A percentile compares a stretch with the other conserved stretches of the same genome.
Conservation (phyloP, 1,140 invertebrate species). For the Apis florea region DNA sequence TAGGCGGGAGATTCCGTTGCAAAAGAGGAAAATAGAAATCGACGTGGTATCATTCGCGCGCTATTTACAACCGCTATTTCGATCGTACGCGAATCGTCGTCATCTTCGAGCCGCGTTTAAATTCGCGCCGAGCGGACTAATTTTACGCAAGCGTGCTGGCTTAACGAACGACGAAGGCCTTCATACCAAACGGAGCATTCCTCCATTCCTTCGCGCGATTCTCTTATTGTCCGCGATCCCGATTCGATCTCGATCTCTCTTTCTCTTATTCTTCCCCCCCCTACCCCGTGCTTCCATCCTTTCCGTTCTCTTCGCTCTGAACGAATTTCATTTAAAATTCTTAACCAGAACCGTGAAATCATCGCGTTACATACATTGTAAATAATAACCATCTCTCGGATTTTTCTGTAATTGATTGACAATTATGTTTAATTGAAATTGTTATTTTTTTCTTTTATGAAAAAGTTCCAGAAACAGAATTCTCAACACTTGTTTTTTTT, state of each 20-base stretch:
- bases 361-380: background rate
- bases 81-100: conserved; percentile 5
- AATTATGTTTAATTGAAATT: too few relatives aligned
- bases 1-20: too few relatives aligned
- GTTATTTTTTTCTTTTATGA: too few relatives aligned
- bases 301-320: background rate
- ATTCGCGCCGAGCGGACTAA: conserved; percentile 43
- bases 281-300: too few relatives aligned
- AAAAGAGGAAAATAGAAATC: background rate
- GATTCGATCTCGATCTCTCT: conserved; percentile 1
- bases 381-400: background rate
- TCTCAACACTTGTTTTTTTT: too few relatives aligned
- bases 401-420: background rate
- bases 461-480: too few relatives aligned
- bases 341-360: background rate
- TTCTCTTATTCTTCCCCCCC: background rate
- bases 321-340: background rate
- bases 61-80: background rate
- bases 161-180: conserved; percentile 64
- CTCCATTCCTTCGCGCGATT: conserved; percentile 40
- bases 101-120: conserved; percentile 10
- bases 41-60: background rate
- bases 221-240: conserved; percentile 38
- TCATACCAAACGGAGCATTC: conserved; percentile 71
- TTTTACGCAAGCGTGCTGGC: conserved; percentile 56